Percentiles rank a stretch among this genome's conserved stretches.
phyloP scores from a whole-genome alignment of 2,797 vertebrate species.

The Lycodopsis pacificus region DNA sequence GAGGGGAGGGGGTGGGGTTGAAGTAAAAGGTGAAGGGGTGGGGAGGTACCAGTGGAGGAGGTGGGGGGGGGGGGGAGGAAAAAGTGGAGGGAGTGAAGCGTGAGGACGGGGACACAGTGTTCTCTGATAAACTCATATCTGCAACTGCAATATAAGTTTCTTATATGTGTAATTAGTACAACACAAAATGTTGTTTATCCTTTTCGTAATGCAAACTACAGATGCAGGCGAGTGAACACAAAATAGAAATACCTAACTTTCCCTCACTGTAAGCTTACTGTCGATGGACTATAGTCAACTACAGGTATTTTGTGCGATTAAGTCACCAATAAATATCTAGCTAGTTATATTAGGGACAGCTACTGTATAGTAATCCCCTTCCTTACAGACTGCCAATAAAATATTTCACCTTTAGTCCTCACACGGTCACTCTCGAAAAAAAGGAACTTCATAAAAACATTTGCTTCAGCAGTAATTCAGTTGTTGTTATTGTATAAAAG shows the following conservation, averaged over 20 bases:
- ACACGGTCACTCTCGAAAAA: background rate
- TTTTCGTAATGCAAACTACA: slow-evolving; percentile 8
- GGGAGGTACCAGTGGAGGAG: slow-evolving; percentile 35
- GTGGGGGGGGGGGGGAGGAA: slow-evolving; percentile 47
- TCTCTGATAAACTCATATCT: slow-evolving; percentile 32
- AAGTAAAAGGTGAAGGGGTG: slow-evolving; percentile 38
- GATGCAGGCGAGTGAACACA: background rate
- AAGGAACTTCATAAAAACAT: background rate
- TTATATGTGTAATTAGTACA: slow-evolving; percentile 39
- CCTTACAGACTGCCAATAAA: background rate
- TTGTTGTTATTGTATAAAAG: too few relatives aligned
- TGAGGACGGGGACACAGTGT: slow-evolving; percentile 60
- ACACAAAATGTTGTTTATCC: slow-evolving; percentile 14
- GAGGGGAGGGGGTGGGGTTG: slow-evolving; percentile 54
- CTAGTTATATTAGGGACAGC: background rate
- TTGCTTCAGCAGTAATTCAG: background rate
- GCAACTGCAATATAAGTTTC: slow-evolving; percentile 6
- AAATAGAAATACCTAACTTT: background rate
- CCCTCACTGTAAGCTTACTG: background rate
- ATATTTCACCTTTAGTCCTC: background rate
- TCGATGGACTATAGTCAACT: background rate
- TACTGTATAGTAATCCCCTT: background rate
- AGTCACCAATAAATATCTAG: background rate
- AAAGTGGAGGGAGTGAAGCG: slow-evolving; percentile 60
- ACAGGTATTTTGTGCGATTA: background rate